These are phyloP conservation scores for Drosophila littoralis DNA, from an alignment of 1,140 invertebrate species.

Conservation along the genomic window DNA sequence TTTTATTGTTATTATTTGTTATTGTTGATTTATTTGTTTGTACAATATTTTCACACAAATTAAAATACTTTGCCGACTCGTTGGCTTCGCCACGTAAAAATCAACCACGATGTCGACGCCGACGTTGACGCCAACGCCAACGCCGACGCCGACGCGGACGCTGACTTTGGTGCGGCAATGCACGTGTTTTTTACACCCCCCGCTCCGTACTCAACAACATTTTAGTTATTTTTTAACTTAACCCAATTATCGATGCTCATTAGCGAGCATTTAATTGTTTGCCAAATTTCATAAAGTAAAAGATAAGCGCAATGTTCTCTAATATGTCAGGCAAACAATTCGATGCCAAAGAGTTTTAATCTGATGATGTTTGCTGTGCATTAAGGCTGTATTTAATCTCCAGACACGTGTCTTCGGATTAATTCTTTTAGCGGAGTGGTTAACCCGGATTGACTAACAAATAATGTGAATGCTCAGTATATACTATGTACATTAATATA, in stretches of 20 bases:
- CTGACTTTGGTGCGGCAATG: constrained; percentile 15
- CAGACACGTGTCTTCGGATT: constrained; percentile 25
- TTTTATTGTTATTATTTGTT: constrained; percentile 73
- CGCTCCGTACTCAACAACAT: too few relatives aligned
- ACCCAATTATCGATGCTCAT: constrained; percentile 75
- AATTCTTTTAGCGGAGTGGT: neutral
- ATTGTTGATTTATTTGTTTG: constrained; percentile 78
- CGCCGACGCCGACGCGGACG: constrained; percentile 3
- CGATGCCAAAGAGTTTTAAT: constrained; percentile 31
- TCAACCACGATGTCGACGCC: constrained; percentile 22
- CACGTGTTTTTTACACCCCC: constrained; percentile 31
- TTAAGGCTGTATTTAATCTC: constrained; percentile 24
- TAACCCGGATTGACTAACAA: neutral
- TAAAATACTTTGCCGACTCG: constrained; percentile 71
- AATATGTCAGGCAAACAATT: constrained; percentile 62
- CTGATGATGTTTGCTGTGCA: constrained; percentile 27
- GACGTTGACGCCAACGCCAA: constrained; percentile 24
- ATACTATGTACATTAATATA: neutral
- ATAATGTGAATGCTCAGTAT: neutral
- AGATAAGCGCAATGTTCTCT: constrained; percentile 62
- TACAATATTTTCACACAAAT: constrained; percentile 81
- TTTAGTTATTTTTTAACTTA: constrained; percentile 56
- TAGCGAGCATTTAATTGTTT: constrained; percentile 79
- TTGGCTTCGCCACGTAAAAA: constrained; percentile 49
- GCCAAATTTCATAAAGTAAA: constrained; percentile 50